Evolutionary conservation across 2,888 invertebrate genomes (phyloP).

Genomic region (Pristionchus maxplancki): DNA sequence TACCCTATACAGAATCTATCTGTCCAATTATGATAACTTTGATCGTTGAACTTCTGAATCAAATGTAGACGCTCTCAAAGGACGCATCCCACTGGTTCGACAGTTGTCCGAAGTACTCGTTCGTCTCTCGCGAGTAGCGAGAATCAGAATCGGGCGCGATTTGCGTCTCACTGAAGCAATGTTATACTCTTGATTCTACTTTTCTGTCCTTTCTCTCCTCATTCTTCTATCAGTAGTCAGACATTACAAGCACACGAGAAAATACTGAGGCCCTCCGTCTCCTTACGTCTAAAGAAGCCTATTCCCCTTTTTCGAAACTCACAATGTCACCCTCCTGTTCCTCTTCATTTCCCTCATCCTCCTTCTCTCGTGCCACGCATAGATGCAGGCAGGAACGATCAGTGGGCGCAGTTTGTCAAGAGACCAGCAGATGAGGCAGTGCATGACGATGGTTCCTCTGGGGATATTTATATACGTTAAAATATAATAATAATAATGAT

Average conservation of each 20-base stretch:
- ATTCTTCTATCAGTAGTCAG: too few species aligned
- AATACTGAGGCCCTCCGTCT: too few species aligned
- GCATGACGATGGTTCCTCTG: neutral
- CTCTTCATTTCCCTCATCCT: neutral
- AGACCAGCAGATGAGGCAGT: neutral
- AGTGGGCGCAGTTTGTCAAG: constrained; percentile 26
- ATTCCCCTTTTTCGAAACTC: too few species aligned
- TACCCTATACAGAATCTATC: too few species aligned
- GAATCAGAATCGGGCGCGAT: neutral
- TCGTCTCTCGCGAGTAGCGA: constrained; percentile 6
- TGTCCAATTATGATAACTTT: too few species aligned
- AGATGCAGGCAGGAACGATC: neutral
- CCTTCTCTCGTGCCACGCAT: neutral
- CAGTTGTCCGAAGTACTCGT: constrained; percentile 14
- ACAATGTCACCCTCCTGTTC: neutral
- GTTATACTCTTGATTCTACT: too few species aligned
- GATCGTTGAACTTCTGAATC: neutral
- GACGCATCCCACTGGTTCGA: neutral
- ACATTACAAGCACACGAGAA: too few species aligned
- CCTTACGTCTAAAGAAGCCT: too few species aligned
- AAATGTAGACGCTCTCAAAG: neutral
- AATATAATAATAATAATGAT: too few species aligned
- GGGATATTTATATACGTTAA: too few species aligned
- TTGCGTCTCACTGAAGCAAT: neutral
- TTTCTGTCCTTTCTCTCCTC: too few species aligned